phyloP scores from a whole-genome alignment of 2,113 vertebrate genomes.

The mouse (Mus musculus) region GRCm39 chr2:100151001-100151500 shows the following conservation, averaged over 20 bases:
- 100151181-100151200: constrained; percentile 28
- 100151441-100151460: background rate
- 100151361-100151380: constrained; percentile 76
- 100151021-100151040: background rate
- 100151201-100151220: constrained; percentile 55
- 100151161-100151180: background rate
- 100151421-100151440: constrained; percentile 1
- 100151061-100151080: constrained; percentile 26
- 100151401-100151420: constrained; percentile 55
- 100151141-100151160: constrained; percentile 59
- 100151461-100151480: background rate
- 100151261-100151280: constrained; percentile 62
- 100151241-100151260: constrained; percentile 67
- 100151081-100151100: background rate
- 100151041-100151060: background rate
- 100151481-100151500: background rate
- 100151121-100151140: constrained; percentile 54
- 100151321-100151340: constrained; percentile 75
- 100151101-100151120: background rate
- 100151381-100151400: constrained; percentile 78
- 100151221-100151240: constrained; percentile 32
- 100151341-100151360: constrained; percentile 54
- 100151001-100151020: background rate
- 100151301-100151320: constrained; percentile 76
- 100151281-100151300: constrained; percentile 56